Evolutionary conservation across 2,797 vertebrate genomes (phyloP).

Genomic region (Mionectes olivaceus): DNA sequence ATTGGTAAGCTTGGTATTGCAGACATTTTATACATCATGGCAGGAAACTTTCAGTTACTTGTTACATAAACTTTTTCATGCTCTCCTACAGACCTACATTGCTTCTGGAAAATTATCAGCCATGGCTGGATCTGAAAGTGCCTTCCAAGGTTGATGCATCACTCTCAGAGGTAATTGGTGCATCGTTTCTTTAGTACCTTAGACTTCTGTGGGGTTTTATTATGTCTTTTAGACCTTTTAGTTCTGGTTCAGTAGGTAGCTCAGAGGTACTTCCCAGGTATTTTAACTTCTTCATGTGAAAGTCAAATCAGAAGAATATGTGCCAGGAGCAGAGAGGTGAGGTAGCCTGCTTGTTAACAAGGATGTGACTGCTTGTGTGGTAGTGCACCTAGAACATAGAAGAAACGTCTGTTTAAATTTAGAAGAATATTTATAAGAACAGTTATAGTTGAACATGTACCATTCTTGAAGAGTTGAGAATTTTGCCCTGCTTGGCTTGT

Average conservation of each 20-base stretch:
- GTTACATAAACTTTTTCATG: neutral
- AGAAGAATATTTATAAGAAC: neutral
- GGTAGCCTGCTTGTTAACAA: neutral
- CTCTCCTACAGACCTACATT: constrained; percentile 83
- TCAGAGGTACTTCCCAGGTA: neutral
- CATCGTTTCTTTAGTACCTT: neutral
- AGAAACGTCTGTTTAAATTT: neutral
- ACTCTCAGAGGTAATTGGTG: constrained; percentile 86
- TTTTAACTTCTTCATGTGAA: neutral
- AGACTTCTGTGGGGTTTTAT: neutral
- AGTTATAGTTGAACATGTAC: accelerated
- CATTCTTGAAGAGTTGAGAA: neutral
- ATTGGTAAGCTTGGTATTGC: neutral
- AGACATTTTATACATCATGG: neutral
- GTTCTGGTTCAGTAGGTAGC: neutral
- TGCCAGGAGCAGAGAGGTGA: neutral
- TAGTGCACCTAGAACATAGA: neutral
- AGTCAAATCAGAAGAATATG: neutral
- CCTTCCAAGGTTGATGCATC: constrained; percentile 93
- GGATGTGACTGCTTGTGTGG: neutral
- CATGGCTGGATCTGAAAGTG: constrained; percentile 93
- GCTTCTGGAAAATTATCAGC: constrained; percentile 94
- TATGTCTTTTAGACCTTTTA: neutral
- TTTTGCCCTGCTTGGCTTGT: neutral
- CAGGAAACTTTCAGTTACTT: neutral